Evolutionary conservation across 2,888 invertebrate species (phyloP).

Genomic region (Tenthredo livida): DNA sequence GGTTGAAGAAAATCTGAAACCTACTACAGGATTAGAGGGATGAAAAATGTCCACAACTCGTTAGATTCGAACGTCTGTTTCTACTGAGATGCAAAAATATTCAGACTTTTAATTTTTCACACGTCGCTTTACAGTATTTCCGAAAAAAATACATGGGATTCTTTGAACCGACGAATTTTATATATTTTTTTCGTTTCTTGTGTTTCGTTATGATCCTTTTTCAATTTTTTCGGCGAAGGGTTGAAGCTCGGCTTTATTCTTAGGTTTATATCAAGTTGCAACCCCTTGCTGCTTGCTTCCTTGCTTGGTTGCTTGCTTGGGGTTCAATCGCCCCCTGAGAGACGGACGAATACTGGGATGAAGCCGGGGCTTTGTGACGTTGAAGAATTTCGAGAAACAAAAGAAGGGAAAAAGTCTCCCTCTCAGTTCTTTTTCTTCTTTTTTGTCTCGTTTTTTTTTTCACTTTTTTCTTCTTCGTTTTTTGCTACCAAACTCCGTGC

Average conservation of each 20-base stretch:
- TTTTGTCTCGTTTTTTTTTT: neutral
- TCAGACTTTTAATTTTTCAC: too few species aligned
- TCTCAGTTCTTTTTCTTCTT: neutral
- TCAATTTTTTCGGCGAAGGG: neutral
- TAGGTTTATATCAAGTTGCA: neutral
- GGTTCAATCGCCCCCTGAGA: constrained; percentile 5
- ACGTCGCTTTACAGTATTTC: neutral
- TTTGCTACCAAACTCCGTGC: neutral
- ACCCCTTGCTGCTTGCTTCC: neutral
- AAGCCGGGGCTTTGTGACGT: constrained; percentile 36
- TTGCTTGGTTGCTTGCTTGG: neutral
- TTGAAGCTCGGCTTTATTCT: constrained; percentile 18
- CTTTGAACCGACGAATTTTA: neutral
- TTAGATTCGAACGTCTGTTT: too few species aligned
- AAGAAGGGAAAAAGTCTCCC: constrained; percentile 19
- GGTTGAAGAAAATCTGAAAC: too few species aligned
- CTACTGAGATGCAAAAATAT: too few species aligned
- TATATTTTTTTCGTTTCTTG: too few species aligned
- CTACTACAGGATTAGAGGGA: too few species aligned
- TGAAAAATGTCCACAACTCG: too few species aligned
- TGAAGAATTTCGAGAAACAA: constrained; percentile 50
- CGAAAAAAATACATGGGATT: neutral
- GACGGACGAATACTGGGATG: neutral
- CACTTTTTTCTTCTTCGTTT: neutral
- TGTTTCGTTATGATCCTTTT: neutral